A percentile compares a stretch with the other conserved stretches of the same genome.
Conservation (phyloP, 2,113 vertebrate species). For the Grallaria varia region DNA sequence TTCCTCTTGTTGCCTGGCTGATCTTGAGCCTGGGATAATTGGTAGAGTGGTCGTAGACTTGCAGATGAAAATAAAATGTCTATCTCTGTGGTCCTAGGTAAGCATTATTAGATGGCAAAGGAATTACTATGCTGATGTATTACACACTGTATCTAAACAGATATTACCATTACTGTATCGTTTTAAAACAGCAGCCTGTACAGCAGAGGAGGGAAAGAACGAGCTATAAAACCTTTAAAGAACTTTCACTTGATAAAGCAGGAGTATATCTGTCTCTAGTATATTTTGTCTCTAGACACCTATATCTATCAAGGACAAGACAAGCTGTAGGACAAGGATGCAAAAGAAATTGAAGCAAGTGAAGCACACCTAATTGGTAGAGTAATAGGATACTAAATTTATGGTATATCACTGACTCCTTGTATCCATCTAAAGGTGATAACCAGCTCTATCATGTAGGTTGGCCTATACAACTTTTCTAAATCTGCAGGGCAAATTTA, state of each 20-base stretch:
- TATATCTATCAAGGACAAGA: conserved; percentile 24
- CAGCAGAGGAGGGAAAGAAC: background rate
- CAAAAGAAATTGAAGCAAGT: conserved; percentile 17
- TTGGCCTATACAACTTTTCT: background rate
- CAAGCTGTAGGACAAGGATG: background rate
- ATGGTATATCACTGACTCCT: background rate
- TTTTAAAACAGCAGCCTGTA: background rate
- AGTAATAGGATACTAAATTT: conserved; percentile 36
- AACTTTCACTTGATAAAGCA: background rate
- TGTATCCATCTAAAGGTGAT: conserved; percentile 1
- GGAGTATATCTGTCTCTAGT: background rate
- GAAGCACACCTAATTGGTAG: conserved; percentile 48
- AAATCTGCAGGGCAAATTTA: background rate
- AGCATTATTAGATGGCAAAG: background rate
- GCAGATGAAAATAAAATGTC: background rate
- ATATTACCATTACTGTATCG: background rate
- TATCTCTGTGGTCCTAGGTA: background rate
- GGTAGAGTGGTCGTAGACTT: conserved; percentile 1
- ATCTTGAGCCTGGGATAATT: conserved; percentile 44
- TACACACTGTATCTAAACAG: background rate
- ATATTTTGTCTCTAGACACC: background rate
- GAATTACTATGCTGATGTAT: background rate
- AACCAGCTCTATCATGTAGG: background rate
- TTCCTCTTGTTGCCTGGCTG: conserved; percentile 23
- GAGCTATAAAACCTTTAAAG: background rate